Percentiles rank a stretch among this genome's conserved stretches.
Evolutionary conservation across 2,113 vertebrate species (phyloP).

Genomic region (Rhadina sibilatrix): DNA sequence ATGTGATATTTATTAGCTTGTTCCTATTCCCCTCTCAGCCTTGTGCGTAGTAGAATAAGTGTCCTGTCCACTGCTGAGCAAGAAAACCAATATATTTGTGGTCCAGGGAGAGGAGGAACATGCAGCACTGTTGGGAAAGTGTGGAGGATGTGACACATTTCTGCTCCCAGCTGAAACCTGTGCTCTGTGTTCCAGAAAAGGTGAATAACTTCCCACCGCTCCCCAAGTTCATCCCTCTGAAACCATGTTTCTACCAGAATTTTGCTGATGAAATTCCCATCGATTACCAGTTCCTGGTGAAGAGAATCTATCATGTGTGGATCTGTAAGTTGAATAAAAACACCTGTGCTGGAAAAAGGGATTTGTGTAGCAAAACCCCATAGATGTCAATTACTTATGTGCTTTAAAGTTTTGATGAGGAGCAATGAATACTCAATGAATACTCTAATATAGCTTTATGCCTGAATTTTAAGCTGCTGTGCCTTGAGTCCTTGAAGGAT

Average conservation of each 20-base stretch:
- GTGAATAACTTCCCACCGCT: constrained; percentile 93
- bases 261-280: constrained; percentile 90
- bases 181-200: constrained; percentile 70
- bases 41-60: neutral
- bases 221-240: constrained; percentile 84
- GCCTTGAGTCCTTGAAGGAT: neutral
- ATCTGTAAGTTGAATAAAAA: constrained; percentile 80
- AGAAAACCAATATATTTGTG: neutral
- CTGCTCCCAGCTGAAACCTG: neutral
- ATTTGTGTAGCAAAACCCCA: rapidly evolving
- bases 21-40: neutral
- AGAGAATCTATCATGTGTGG: constrained; percentile 89
- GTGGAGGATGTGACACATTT: neutral
- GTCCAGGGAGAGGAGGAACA: neutral
- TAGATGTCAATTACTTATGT: rapidly evolving
- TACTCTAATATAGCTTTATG: neutral
- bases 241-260: constrained; percentile 95
- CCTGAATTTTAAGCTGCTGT: neutral
- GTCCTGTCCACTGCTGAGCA: neutral
- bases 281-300: constrained; percentile 83
- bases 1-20: rapidly evolving
- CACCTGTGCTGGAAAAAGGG: neutral
- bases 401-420: neutral
- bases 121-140: neutral
- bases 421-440: neutral